Evolutionary conservation across 2,113 vertebrate genomes (phyloP).

Genomic region (Aegithalos caudatus): DNA sequence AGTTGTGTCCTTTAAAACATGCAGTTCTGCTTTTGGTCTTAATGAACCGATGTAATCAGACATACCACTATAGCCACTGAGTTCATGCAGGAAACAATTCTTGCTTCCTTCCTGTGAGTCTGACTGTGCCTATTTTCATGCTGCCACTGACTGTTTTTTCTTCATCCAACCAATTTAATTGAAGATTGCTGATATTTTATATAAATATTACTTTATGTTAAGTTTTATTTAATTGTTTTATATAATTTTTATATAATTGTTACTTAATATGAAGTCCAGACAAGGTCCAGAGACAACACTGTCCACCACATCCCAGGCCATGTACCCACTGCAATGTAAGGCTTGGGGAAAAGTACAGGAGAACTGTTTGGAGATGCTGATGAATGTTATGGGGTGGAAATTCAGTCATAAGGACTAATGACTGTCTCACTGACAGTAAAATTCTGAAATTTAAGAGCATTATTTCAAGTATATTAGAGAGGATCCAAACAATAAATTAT

Average conservation of each 20-base stretch:
- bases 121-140: background rate
- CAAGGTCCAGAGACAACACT: background rate
- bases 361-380: constrained; percentile 20
- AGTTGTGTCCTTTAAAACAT: background rate
- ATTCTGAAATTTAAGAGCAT: constrained; percentile 65
- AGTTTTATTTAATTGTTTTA: background rate
- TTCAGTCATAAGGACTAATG: constrained; percentile 68
- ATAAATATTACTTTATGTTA: background rate
- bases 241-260: background rate
- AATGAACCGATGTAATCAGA: background rate
- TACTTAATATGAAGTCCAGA: background rate
- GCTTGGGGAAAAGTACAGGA: background rate
- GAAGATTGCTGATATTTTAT: background rate
- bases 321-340: background rate
- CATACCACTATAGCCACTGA: background rate
- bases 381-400: constrained; percentile 53
- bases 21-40: background rate
- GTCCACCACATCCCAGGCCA: background rate
- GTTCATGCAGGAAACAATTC: background rate
- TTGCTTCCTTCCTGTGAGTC: background rate
- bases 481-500: constrained; percentile 64
- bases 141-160: background rate
- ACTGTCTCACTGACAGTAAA: constrained; percentile 64
- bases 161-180: background rate
- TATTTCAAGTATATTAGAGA: constrained; percentile 68